Base-by-base conservation (phyloP, 1,140 invertebrate species). In the Drosophila kanapiae region DNA sequence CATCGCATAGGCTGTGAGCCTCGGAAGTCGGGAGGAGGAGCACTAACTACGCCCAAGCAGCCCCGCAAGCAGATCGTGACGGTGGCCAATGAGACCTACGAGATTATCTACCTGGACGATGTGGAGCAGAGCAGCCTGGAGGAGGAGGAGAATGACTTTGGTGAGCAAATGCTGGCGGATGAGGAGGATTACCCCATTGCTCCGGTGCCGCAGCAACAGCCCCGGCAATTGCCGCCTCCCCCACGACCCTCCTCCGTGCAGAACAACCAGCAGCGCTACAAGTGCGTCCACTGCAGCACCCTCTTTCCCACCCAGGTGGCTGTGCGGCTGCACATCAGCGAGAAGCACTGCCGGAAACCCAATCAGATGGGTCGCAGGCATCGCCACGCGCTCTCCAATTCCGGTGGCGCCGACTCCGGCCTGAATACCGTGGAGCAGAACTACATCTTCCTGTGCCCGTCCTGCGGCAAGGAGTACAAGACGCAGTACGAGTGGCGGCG, bases 401-500 rank as follows among this genome's bases (percentile, higher is more conserved):
- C 53, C 8, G 53, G 53, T 4, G 53, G 51, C 6, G 7, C 53
- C n/a, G 54, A 43, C 8, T 16, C 67, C 0, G 53, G 53, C 1
- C 35, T 14, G 0, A 56, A 31, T 37, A 86, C 82, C 7, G 75
- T 91, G 8, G 91, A 92, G 23, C 77, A 91, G 47, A 90, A 91
- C 47, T 92, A 91, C 54, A 88, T 87, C 47, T 92, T 82, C 37
- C 40, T 92, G 29, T 92, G 91, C 35, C 91, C 91, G 1, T 88
- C 87, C 1, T 92, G 91, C 37, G 91, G 91, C 29, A 62, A 78
- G 54, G 75, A 87, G 11, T 91, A 90, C 53, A 83, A 91, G 56
- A 81, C 91, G 6, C 87, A 92, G 65, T 83, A 78, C 11, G 84
- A 90, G 38, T 92, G 91, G 91, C 91, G 91, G 4, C 91, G 91